Base-by-base conservation (phyloP, 2,113 vertebrate species). In the Nothobranchius furzeri region DNA sequence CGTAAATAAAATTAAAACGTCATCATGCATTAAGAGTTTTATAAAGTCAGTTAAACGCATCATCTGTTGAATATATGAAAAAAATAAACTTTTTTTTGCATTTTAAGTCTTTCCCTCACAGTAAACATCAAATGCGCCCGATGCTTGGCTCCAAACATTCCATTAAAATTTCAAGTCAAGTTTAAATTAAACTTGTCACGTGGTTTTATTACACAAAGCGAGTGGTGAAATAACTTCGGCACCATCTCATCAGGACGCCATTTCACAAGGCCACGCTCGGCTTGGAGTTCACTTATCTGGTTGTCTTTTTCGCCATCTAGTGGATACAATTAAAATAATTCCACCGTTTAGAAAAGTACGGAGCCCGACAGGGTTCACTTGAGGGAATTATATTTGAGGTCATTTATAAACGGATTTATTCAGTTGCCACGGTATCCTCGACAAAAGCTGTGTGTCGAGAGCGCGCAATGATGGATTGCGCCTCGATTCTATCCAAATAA, bases 231-330 rank as follows among this genome's bases (percentile, higher is more conserved):
- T 79, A 81, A 88, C 50, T 85, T 81, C 9, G 75, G 53, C 75
- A 78, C 87, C 83, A 81, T 87, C 83, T 75, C 79, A 58, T 62
- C 85, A 64, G 74, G 88, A 89, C 88, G 89, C 91, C 90, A 91
- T 90, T 91, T 91, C 80, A 86, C 68, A 88, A 80, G 77, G 67
- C 68, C 46, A 24, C 12, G 10, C 52, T 40, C 51, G 15, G 50
- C 54, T 66, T 36, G 8, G 12, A n/a, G 25, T 9, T 1, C 59
- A 0, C 14, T 8, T 9, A 75, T 85, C 68, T 12, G 49, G 7
- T 76, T 57, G 85, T 17, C 3, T 61, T 47, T 76, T 17, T n/a
- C 73, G 85, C 88, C 89, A 88, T 86, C 90, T 92, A 84, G 86
- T 82, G 90, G 83, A 24, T 4, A 6, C n/a, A 55, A 25, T 55